Evolutionary conservation across 1,140 invertebrate species (phyloP), one percentile per base, ranked within the genome.

Genomic region (Plectrocnemia conspersa): DNA sequence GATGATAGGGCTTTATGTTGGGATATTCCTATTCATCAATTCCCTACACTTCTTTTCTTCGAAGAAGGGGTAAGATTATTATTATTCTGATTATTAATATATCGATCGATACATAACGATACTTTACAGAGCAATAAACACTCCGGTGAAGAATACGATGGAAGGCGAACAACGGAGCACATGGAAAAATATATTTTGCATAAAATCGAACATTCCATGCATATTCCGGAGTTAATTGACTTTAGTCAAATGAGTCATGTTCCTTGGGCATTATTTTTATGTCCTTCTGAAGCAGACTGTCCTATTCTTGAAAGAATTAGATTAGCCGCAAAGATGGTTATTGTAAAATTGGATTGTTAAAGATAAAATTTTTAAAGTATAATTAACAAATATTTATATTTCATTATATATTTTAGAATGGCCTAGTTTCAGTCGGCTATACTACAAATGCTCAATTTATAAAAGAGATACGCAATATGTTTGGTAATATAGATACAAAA

Each of bases 1-100:
- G 84, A 87, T 64, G 83, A 90, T 59, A 84, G 81, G 73, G 64
- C 75, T 33, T 66, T 91, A 18, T 91, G 88, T 69, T 72, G 77
- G 49, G 69, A 80, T 64, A 72, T 86, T 65, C 73, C 78, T 24
- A 82, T 90, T 40, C 69, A 70, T 35, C 80, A 77, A 15, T 91
- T 88, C 70, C 88, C 88, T 10, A 81, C 84, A 0, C 68, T 91
- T 23, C 62, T 66, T 10, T 59, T 47, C 41, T 62, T 46, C 35
- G 38, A 40, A 45, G 60, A 59, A 56, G 56, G 50, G 48, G 60
- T 62, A 52, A 41, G 15, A 15, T 40, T 29, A n/a, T n/a, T n/a
- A n/a, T n/a, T n/a, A n/a, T n/a, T n/a, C n/a, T n/a, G n/a, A 29
- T 29, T 29, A n/a, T n/a, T n/a, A n/a, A n/a, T n/a, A n/a, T n/a